These are phyloP conservation scores for Thymelicus acteon DNA, from an alignment of 2,888 invertebrate species.

Conservation along the genomic window DNA sequence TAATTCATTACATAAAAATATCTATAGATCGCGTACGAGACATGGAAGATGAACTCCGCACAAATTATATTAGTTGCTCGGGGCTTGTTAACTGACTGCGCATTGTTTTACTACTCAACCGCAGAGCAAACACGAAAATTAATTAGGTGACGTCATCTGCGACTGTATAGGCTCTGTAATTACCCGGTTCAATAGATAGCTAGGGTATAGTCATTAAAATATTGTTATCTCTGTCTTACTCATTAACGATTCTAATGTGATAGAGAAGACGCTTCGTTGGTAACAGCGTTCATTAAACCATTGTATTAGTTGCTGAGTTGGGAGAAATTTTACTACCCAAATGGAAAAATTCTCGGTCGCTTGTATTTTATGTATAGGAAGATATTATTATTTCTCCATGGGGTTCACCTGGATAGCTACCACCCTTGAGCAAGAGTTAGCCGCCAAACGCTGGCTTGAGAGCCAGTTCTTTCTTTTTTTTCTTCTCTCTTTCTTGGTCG, in stretches of 20 bases:
- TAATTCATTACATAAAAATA: too few species aligned
- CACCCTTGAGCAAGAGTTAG: too few species aligned
- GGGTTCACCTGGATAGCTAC: too few species aligned
- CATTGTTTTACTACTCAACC: conserved; percentile 2
- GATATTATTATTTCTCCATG: too few species aligned
- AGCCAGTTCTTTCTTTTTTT: too few species aligned
- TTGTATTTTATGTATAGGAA: neutral
- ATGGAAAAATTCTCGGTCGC: neutral
- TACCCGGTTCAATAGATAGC: neutral
- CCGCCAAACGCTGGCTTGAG: too few species aligned
- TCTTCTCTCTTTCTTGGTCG: too few species aligned
- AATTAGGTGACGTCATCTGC: neutral
- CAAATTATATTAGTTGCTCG: neutral
- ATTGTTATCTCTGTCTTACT: neutral
- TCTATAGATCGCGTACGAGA: too few species aligned
- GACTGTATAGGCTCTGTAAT: neutral
- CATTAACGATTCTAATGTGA: neutral
- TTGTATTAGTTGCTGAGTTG: neutral
- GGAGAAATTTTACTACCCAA: neutral
- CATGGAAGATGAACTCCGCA: neutral
- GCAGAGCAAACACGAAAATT: neutral
- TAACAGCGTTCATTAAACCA: neutral
- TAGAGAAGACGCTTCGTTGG: neutral
- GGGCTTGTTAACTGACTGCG: conserved; percentile 5
- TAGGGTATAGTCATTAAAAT: neutral